Evolutionary conservation across 2,113 vertebrate genomes (phyloP), one percentile per base, ranked within the genome.

Genomic region (Stegastes partitus): DNA sequence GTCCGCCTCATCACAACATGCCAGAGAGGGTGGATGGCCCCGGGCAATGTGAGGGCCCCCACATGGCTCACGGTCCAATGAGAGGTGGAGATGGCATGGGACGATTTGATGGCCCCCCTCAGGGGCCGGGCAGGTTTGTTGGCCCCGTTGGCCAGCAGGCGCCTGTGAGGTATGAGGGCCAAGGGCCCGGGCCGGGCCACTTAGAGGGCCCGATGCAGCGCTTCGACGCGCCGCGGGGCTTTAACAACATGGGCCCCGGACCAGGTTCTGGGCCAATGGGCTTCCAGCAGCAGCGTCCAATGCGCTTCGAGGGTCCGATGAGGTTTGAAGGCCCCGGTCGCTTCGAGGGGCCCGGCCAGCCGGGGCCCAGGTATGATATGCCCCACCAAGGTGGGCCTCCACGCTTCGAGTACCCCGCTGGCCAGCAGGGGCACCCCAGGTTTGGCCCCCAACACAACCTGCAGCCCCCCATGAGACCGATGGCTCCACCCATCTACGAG

Each of bases 311-410:
- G 0, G 82, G 85, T 1, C 93, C 95, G 25, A 93, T 95, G 82
- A 87, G 96, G 94, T 93, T 93, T 8, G 94, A 94, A 0, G 89
- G 75, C 0, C 94, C 95, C 6, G 92, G 92, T 1, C 93, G 94
- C 53, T 97, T 96, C 67, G 97, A 97, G 1, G 94, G 94, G 3
- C 94, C 92, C 14, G 90, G 91, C 44, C 97, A 97, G 85, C 91
- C 93, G 3, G 95, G 95, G 49, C 92, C 94, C 39, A 25, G 96
- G 77, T 97, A 96, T 81, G 97, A 98, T 68, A 89, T 94, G 51
- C 93, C 95, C 8, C 91, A 93, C 0, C 87, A 92, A 44, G 89
- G 80, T 5, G 95, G 95, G 11, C 91, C 94, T 21, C 89, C 94
- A 0, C 92, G 93, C 65, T 95, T 95, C 74, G 96, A 98, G 14